Percentiles rank a stretch among this genome's conserved stretches.
Conservation (phyloP, 2,888 invertebrate genomes). For the Ophion obscuratus region DNA sequence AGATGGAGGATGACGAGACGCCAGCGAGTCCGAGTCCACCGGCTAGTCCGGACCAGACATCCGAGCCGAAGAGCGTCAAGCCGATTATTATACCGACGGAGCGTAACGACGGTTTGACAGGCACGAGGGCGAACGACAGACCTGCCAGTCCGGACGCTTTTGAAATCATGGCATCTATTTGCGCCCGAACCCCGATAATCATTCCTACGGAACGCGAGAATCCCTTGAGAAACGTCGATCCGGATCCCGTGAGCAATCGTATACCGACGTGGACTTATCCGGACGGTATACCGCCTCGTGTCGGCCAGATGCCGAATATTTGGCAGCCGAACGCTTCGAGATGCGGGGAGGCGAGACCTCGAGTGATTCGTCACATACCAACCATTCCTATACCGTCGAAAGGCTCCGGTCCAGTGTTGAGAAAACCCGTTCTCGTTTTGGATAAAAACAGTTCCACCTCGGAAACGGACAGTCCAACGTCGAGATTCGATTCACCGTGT, state of each 20-base stretch:
- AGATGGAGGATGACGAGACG: constrained; percentile 77
- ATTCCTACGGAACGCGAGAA: constrained; percentile 75
- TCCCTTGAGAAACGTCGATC: constrained; percentile 58
- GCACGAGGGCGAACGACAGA: constrained; percentile 67
- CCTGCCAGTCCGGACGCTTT: constrained; percentile 75
- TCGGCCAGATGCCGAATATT: constrained; percentile 24
- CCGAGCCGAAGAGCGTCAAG: constrained; percentile 66
- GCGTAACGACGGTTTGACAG: constrained; percentile 69
- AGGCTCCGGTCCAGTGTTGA: constrained; percentile 71
- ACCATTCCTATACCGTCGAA: constrained; percentile 75
- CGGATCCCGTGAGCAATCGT: constrained; percentile 34
- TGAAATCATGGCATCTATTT: constrained; percentile 68
- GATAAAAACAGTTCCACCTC: constrained; percentile 71
- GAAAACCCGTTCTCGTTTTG: constrained; percentile 71
- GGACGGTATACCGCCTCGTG: neutral
- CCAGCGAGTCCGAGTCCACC: constrained; percentile 85
- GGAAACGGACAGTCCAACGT: constrained; percentile 55
- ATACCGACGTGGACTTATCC: constrained; percentile 51
- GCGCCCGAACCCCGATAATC: constrained; percentile 73
- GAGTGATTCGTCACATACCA: constrained; percentile 73
- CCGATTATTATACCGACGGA: constrained; percentile 84
- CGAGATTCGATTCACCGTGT: constrained; percentile 67
- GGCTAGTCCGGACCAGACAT: constrained; percentile 76
- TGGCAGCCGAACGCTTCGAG: constrained; percentile 66
- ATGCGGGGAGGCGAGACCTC: constrained; percentile 45